Evolutionary conservation across 2,888 invertebrate genomes (phyloP), one percentile per base, ranked within the genome.

Genomic region (Microdon myrmicae): DNA sequence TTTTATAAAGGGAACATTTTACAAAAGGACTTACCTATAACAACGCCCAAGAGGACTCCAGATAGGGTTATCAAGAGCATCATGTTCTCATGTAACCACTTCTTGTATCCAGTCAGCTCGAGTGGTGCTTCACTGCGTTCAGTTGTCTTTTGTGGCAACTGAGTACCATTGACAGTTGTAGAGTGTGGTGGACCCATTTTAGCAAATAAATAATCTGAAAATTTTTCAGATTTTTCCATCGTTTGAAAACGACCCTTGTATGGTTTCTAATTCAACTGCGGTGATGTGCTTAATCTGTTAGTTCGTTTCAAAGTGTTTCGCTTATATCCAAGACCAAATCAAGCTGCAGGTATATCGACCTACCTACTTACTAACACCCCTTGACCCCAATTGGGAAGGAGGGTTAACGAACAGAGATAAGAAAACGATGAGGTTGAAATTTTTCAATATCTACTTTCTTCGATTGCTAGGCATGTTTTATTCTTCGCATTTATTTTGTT

Each of bases 121-220:
- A 85, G 81, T 68, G 85, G 85, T 68, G 87, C 86, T 68, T 84
- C 83, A 73, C 85, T 82, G 71, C 83, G 83, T 71, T 85, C 85
- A 35, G 85, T 84, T 67, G 83, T 83, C 80, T 85, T 85, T 72
- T 85, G 84, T 67, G 81, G 78, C 74, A 81, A 72, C 74, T 85
- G 75, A 67, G 75, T 75, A 67, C 79, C 78, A 66, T 78, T 77
- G 58, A 75, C 72, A 60, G 79, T 75, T 59, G 74, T 82, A 69
- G 83, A 80, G 70, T 83, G 83, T 68, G 85, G 84, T 71, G 86
- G 85, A 76, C 88, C 87, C 89, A 90, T 89, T 84, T 89, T 89
- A 80, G 88, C 87, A 80, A 89, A 89, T 81, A 89, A 83, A 82
- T 89, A 90, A 81, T 88, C 89, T 87, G 88, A 87, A 85, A 89